Evolutionary conservation across 2,888 invertebrate species (phyloP).

Genomic region (Luperina nickerlii): DNA sequence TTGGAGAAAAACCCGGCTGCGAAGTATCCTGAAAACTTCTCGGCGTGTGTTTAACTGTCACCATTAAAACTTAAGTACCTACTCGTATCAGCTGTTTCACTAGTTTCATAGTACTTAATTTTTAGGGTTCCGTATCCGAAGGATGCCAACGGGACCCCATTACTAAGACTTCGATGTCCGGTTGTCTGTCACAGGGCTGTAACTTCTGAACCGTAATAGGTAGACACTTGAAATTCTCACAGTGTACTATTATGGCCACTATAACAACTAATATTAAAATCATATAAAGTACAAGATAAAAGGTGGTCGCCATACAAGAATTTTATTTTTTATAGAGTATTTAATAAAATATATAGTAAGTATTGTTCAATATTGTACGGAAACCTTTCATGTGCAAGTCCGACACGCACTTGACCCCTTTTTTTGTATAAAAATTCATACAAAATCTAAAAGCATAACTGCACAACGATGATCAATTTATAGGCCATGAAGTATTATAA

Average conservation of each 20-base stretch:
- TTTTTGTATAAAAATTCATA: neutral
- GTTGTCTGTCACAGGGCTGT: neutral
- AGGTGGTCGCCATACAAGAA: neutral
- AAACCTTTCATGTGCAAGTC: neutral
- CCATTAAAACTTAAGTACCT: conserved; percentile 71
- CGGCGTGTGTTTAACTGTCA: conserved; percentile 74
- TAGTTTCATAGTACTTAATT: conserved; percentile 8
- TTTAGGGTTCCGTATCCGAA: neutral
- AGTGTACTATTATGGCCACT: neutral
- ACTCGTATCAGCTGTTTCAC: conserved; percentile 40
- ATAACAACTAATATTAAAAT: neutral
- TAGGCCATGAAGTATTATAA: too few species aligned
- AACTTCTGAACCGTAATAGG: neutral
- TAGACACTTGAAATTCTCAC: neutral
- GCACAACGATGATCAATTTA: neutral
- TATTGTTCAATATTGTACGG: neutral
- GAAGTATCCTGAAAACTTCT: conserved; percentile 71
- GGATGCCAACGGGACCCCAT: too few species aligned
- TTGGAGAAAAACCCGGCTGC: conserved; percentile 72
- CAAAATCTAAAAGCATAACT: neutral
- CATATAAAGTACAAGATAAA: too few species aligned
- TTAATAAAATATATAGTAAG: neutral
- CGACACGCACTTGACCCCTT: neutral
- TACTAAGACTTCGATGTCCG: neutral
- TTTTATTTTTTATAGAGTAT: neutral